phyloP scores from a whole-genome alignment of 2,113 vertebrate genomes.

The Pelodiscus sinensis region DNA sequence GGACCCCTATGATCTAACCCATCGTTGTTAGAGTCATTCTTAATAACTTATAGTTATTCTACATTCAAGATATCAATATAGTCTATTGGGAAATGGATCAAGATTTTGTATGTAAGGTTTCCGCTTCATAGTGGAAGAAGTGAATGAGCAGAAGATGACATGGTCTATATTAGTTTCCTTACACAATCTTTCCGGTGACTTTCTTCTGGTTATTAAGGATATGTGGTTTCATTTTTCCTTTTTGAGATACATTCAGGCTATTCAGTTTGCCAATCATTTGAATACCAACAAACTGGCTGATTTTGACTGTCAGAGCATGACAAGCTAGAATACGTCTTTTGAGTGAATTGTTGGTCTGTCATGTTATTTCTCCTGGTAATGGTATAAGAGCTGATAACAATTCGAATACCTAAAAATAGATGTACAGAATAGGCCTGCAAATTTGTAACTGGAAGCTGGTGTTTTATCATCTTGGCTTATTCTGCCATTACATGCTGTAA shows the following conservation, averaged over 20 bases:
- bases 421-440: not conserved
- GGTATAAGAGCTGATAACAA: slow-evolving; percentile 37
- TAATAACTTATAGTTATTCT: not conserved
- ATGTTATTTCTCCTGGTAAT: slow-evolving; percentile 23
- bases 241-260: slow-evolving; percentile 10
- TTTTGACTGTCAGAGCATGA: slow-evolving; percentile 50
- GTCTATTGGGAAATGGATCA: not conserved
- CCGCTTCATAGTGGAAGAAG: not conserved
- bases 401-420: slow-evolving; percentile 55
- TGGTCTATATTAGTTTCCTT: not conserved
- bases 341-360: slow-evolving; percentile 36
- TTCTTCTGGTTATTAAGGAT: not conserved
- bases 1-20: too few species aligned
- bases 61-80: too few species aligned
- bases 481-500: slow-evolving; percentile 15
- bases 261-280: not conserved
- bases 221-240: not conserved
- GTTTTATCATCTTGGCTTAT: slow-evolving; percentile 22
- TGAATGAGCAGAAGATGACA: not conserved
- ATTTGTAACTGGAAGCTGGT: not conserved
- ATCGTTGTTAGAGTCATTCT: not conserved
- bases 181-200: not conserved
- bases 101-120: not conserved
- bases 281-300: slow-evolving; percentile 43
- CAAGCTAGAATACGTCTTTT: slow-evolving; percentile 23